These are phyloP conservation scores for Peromyscus attwateri DNA, from an alignment of 2,797 vertebrate genomes.

Conservation along the genomic window DNA sequence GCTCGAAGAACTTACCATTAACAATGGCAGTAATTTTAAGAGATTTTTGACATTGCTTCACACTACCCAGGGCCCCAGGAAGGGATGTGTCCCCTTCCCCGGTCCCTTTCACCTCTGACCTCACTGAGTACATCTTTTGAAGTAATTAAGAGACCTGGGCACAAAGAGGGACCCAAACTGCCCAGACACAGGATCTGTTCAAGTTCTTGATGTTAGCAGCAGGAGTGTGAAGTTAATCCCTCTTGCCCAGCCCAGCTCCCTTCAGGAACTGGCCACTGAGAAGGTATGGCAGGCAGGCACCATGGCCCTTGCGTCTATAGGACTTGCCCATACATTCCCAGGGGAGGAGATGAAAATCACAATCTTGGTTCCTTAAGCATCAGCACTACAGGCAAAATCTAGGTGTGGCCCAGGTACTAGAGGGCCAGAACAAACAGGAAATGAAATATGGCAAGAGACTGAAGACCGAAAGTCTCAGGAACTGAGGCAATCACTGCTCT, in stretches of 20 bases:
- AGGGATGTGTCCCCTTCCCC: background rate
- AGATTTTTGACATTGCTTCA: background rate
- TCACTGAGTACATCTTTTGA: background rate
- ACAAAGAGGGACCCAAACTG: background rate
- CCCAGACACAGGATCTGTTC: background rate
- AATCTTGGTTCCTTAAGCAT: background rate
- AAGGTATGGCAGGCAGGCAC: background rate
- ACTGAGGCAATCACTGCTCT: background rate
- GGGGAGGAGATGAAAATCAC: background rate
- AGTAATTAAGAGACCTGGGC: background rate
- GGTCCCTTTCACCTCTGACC: background rate
- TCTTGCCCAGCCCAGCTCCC: background rate
- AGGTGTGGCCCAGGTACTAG: background rate
- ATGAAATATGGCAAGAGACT: background rate
- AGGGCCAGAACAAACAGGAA: slow-evolving; percentile 4
- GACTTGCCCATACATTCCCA: background rate
- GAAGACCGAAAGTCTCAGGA: background rate
- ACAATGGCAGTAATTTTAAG: background rate
- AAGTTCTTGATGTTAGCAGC: background rate
- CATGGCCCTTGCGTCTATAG: background rate
- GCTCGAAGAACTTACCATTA: background rate
- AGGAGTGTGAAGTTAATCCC: background rate
- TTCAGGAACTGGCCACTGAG: background rate
- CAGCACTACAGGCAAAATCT: background rate
- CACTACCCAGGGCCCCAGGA: background rate